Percentiles rank a stretch among this genome's conserved stretches.
phyloP scores from a whole-genome alignment of 2,113 vertebrate species.

The Toxotes jaculatrix region DNA sequence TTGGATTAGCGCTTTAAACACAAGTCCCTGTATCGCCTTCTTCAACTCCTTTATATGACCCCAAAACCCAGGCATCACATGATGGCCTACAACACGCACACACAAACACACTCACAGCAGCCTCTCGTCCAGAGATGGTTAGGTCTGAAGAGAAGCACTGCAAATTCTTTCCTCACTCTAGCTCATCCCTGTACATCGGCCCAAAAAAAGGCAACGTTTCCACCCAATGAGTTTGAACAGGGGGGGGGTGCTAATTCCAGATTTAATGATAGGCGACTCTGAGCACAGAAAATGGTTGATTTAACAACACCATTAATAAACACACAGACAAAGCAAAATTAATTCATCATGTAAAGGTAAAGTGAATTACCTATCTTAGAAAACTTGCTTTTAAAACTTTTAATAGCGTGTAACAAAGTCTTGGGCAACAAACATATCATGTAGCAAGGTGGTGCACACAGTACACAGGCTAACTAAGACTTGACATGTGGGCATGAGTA shows the following conservation, averaged over 20 bases:
- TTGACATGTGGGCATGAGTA: conserved; percentile 64
- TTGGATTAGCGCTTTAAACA: conserved; percentile 41
- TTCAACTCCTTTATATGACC: conserved; percentile 49
- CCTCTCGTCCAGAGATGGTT: conserved; percentile 71
- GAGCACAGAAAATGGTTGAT: conserved; percentile 6
- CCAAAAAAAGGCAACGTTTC: conserved; percentile 81
- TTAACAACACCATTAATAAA: conserved; percentile 30
- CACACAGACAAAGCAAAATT: not conserved
- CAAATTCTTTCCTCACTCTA: conserved; percentile 73
- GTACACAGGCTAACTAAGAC: conserved; percentile 38
- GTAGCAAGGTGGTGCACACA: conserved; percentile 28
- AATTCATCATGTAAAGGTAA: not conserved
- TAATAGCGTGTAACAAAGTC: conserved; percentile 15
- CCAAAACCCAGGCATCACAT: conserved; percentile 55
- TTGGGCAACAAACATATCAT: conserved; percentile 25
- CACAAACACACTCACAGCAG: conserved; percentile 24
- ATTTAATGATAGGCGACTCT: conserved; percentile 30
- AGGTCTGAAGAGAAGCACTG: conserved; percentile 62
- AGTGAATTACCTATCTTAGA: conserved; percentile 8
- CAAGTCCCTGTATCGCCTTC: conserved; percentile 39
- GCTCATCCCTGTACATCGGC: conserved; percentile 69
- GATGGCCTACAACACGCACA: conserved; percentile 21
- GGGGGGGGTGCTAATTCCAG: conserved; percentile 39
- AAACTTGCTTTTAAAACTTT: conserved; percentile 46
- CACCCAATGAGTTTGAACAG: conserved; percentile 52